Base-by-base conservation (phyloP, 2,797 vertebrate species). In the Mormyrops boulengeri region DNA sequence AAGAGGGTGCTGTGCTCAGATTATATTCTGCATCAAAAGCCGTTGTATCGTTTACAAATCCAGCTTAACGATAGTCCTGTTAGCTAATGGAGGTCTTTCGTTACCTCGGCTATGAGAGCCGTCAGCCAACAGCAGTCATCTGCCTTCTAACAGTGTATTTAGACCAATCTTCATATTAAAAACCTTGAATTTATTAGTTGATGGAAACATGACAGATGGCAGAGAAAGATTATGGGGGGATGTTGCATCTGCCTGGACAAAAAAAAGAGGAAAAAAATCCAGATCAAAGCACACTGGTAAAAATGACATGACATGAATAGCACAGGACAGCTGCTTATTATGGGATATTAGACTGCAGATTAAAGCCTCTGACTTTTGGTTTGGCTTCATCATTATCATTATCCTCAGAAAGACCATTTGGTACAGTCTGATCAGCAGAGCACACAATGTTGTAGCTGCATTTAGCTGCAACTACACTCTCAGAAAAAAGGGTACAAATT, bases 301-400 rank as follows among this genome's bases (percentile, higher is more conserved):
- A 80, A 89, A 50, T 77, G 57, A 50, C n/a, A 62, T 77, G 49
- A 85, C 80, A 85, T 66, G 55, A 89, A 49, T 85, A 30, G 57
- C 47, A 55, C 22, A 85, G 77, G 34, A 85, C 77, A 85, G 88
- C 88, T 85, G 55, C 52, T 89, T 66, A 50, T 85, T 85, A 66
- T 44, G 14, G 55, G 53, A 66, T 57, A 19, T 53, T 53, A 57
- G 7, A 52, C 9, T 57, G 22, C 60, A 53, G 34, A 41, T 60
- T 52, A 57, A 53, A 57, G 34, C 53, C 53, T 30, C 53, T 87
- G 14, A 57, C 6, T 12, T 57, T 57, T 57, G 7, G 30, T 57
- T 87, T 41, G 86, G 53, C 22, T 87, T 87, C 53, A 55, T 50
- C 4, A 2, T 85, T 85, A 55, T 50, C 4, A 2, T 85, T 85